Base-by-base conservation (phyloP, 2,113 vertebrate species). In the Silurus glanis region DNA sequence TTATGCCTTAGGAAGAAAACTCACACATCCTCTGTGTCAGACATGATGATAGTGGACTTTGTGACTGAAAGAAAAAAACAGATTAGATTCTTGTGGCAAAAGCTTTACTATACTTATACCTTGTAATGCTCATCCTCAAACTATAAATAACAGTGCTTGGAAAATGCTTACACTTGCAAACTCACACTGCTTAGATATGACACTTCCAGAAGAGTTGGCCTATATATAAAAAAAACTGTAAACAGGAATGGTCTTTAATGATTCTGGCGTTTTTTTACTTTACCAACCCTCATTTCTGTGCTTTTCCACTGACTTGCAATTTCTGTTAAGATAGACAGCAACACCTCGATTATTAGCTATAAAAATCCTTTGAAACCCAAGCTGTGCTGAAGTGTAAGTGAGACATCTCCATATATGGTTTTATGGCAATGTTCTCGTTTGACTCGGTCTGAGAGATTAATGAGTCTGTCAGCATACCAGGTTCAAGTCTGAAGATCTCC, bases 11-110 rank as follows among this genome's bases (percentile, higher is more conserved):
- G 53, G 8, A 55, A 61, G 56, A 85, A 51, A 92, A 98, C 97
- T 98, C 95, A 99, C 97, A 95, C 95, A 91, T 98, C 97, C 89
- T 99, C 97, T 9, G 95, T 95, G 94, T 99, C 97, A 89, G 97
- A 98, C 97, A 98, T 99, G 95, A 88, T 94, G 95, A 91, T 62
- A 90, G 91, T 75, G 92, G 95, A 92, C 89, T 92, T 94, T 90
- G 88, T 91, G 94, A 97, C 97, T 96, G 88, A 66, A 88, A 91
- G 76, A 17, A 17, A 87, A 45, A 91, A 45, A 89, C 82, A 87
- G 64, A 74, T 91, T 67, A 85, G 49, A 69, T 85, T 59, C n/a
- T 90, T 83, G 12, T 78, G 84, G 83, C 83, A 81, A 58, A 37
- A 85, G 23, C 56, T 51, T 21, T 45, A 21, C n/a, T 37, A 37